Conservation (phyloP, 2,888 invertebrate species). For the Synanthedon vespiformis region DNA sequence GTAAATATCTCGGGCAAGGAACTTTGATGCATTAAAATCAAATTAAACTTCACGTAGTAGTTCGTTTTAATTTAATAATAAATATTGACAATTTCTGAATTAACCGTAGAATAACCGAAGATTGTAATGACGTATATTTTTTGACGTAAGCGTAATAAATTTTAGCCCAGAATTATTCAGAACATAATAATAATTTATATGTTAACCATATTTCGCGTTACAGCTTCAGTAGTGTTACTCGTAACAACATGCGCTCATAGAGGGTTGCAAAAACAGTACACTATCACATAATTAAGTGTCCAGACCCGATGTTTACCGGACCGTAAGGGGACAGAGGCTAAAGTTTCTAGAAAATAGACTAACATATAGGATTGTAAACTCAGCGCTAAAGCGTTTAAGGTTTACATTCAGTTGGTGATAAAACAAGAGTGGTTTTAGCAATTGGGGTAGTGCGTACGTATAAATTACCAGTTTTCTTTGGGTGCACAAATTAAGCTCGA, state of each 20-base stretch:
- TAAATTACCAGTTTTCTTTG: constrained; percentile 63
- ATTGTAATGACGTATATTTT: too few species aligned
- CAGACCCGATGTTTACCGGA: constrained; percentile 49
- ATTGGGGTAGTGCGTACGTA: constrained; percentile 56
- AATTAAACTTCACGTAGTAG: too few species aligned
- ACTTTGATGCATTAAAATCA: too few species aligned
- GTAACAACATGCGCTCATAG: constrained; percentile 16
- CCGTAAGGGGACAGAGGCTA: constrained; percentile 48
- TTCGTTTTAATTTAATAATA: too few species aligned
- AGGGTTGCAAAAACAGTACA: constrained; percentile 43
- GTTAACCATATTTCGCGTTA: too few species aligned
- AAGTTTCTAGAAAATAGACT: constrained; percentile 44
- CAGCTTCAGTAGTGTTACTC: too few species aligned
- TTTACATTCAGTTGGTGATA: constrained; percentile 9
- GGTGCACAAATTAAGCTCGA: constrained; percentile 44
- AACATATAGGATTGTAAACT: constrained; percentile 18
- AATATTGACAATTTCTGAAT: too few species aligned
- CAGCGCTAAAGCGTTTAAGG: constrained; percentile 10
- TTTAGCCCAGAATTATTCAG: too few species aligned
- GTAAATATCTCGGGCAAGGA: too few species aligned
- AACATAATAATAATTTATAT: too few species aligned
- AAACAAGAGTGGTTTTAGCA: constrained; percentile 34
- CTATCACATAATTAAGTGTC: constrained; percentile 67
- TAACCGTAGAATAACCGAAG: too few species aligned
- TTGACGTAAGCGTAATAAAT: too few species aligned